Base-by-base conservation (phyloP, 2,888 invertebrate genomes). In the Drosophila testacea region DNA sequence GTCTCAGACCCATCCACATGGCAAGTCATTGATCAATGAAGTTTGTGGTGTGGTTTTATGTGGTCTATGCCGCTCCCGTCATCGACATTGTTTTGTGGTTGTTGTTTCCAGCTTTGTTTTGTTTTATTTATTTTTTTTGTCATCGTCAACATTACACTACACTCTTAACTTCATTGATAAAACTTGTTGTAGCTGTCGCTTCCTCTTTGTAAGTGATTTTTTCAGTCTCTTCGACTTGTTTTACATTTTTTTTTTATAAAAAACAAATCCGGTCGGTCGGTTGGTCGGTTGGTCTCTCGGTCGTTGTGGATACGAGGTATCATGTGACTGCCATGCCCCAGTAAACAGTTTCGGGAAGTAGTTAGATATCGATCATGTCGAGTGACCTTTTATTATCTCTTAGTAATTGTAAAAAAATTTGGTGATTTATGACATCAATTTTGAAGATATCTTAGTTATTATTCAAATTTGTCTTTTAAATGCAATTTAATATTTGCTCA, bases 131-230 rank as follows among this genome's bases (percentile, higher is more conserved):
- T 32, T 42, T 55, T 56, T 66, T 66, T 57, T 77, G 57, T 72
- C 55, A 73, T 80, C 64, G 48, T 75, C 81, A 83, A 69, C 79
- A 59, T 69, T 78, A 63, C 67, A 70, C 50, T 64, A 57, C 16
- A 52, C 47, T 50, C 62, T 52, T 57, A 80, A 64, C 71, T 88
- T 83, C 83, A 83, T 88, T 83, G 83, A 82, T 88, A 77, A 83
- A 84, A 85, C 78, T 78, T 73, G 86, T 76, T 78, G 70, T 70
- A 57, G 74, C 60, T 67, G 75, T 68, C 88, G 76, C 71, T 83
- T 83, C 83, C 83, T 88, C 88, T 88, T 72, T 73, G 78, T 75
- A 83, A 83, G 80, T 80, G 80, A 75, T 83, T 88, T 88, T 85
- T 82, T 41, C 28, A 28, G 60, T 46, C 38, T 38, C 16, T 48